phyloP scores from a whole-genome alignment of 2,797 vertebrate genomes.

The Paguma larvata region DNA sequence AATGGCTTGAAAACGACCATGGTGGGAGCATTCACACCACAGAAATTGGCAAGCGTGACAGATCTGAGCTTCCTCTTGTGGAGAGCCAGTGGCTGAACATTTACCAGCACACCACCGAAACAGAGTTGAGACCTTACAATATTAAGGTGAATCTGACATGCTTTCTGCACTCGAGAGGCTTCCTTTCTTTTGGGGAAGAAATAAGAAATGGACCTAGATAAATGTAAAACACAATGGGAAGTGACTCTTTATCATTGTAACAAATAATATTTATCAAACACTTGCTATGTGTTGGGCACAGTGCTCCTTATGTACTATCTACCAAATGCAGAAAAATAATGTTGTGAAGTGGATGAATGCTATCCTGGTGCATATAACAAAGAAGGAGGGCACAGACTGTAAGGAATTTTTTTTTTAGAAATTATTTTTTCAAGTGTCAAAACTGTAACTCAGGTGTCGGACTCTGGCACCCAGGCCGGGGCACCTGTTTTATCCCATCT shows the following conservation, averaged over 20 bases:
- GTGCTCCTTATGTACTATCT: not conserved
- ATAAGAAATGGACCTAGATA: not conserved
- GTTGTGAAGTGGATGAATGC: not conserved
- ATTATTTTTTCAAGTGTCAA: not conserved
- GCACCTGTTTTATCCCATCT: not conserved
- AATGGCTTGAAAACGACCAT: not conserved
- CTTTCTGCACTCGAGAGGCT: not conserved
- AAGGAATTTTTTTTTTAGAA: not conserved
- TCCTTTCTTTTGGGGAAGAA: not conserved
- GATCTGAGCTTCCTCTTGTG: not conserved
- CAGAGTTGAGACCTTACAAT: not conserved
- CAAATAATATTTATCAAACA: not conserved
- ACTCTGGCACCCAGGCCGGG: not conserved
- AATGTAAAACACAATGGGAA: conserved; percentile 8
- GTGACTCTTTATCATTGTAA: not conserved
- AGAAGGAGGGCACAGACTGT: not conserved
- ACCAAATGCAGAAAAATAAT: not conserved
- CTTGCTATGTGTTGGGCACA: not conserved
- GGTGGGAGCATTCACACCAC: conserved; percentile 13
- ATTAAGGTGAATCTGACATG: not conserved
- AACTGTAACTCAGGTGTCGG: not conserved
- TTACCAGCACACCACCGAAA: not conserved
- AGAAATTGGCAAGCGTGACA: not conserved
- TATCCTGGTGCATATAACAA: not conserved
- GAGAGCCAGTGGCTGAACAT: not conserved